phyloP scores from a whole-genome alignment of 2,113 vertebrate genomes.

The Protobothrops mucrosquamatus region DNA sequence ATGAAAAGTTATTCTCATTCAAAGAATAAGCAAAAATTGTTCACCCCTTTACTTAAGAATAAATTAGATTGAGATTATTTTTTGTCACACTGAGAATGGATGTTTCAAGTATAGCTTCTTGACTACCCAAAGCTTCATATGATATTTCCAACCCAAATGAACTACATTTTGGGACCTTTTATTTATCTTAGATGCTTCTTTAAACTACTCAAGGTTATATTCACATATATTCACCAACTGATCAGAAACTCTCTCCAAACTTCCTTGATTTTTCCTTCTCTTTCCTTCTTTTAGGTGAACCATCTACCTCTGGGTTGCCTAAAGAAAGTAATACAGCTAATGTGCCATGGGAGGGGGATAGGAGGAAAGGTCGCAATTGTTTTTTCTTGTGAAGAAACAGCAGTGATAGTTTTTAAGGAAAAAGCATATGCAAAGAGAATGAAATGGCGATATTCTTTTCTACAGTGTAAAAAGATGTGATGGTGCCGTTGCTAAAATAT shows the following conservation, averaged over 20 bases:
- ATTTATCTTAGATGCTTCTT: not conserved
- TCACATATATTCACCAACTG: not conserved
- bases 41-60: not conserved
- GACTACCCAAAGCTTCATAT: not conserved
- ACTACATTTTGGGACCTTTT: not conserved
- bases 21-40: not conserved
- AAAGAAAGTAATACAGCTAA: not conserved
- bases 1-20: conserved; percentile 15
- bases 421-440: not conserved
- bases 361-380: not conserved
- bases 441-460: not conserved
- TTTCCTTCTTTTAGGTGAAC: not conserved
- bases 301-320: not conserved
- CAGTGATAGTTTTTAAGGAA: not conserved
- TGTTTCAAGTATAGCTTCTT: not conserved
- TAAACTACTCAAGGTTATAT: not conserved
- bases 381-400: not conserved
- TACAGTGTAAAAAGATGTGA: not conserved
- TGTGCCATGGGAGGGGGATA: not conserved
- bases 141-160: not conserved
- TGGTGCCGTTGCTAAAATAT: not conserved
- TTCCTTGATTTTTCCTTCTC: not conserved
- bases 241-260: not conserved
- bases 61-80: not conserved
- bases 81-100: not conserved